Evolutionary conservation across 2,113 vertebrate genomes (phyloP).

Genomic region (Donacobius atricapilla): DNA sequence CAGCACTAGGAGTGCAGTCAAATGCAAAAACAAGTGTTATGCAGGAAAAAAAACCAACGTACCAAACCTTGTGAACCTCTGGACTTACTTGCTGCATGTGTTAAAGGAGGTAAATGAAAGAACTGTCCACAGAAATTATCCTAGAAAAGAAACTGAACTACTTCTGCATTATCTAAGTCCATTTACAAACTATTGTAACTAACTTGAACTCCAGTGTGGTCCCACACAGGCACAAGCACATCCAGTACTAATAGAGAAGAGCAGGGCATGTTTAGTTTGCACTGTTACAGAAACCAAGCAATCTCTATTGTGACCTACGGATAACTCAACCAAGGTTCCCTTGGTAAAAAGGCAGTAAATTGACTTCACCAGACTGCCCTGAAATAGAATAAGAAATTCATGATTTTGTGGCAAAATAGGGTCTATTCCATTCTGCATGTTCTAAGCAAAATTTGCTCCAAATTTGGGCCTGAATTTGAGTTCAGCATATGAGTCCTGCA

Average conservation of each 20-base stretch:
- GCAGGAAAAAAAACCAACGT: not conserved
- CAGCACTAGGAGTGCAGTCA: not conserved
- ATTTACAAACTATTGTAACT: not conserved
- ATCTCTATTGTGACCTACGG: not conserved
- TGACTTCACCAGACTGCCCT: not conserved
- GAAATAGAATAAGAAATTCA: not conserved
- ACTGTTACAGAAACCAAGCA: not conserved
- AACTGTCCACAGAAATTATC: not conserved
- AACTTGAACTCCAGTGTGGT: not conserved
- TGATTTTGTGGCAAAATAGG: not conserved
- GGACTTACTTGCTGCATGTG: not conserved
- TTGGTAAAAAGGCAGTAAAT: not conserved
- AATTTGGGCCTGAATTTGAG: not conserved
- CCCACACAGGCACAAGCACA: not conserved
- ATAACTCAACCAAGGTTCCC: not conserved
- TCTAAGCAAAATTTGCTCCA: not conserved
- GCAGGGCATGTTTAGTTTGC: not conserved
- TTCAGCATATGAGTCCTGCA: rapidly evolving
- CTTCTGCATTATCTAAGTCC: not conserved
- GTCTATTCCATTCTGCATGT: not conserved
- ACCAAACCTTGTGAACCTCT: not conserved
- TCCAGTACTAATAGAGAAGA: not conserved
- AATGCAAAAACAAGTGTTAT: not conserved
- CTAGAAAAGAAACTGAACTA: not conserved
- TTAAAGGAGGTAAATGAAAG: not conserved